phyloP scores from a whole-genome alignment of 2,888 invertebrate species.

The Drosophila formosana region DNA sequence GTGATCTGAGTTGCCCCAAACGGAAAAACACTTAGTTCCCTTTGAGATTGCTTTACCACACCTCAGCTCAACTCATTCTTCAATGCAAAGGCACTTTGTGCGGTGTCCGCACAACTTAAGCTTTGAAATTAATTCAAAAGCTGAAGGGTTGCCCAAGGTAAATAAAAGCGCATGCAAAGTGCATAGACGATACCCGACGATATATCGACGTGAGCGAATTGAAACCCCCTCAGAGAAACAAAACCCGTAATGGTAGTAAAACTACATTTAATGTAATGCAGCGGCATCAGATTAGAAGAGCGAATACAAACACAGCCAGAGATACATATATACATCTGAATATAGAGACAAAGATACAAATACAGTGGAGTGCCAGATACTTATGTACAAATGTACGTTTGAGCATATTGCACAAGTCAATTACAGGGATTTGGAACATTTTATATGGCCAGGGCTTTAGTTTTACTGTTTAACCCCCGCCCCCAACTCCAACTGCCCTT shows the following conservation, averaged over 20 bases:
- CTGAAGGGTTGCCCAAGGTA: conserved; percentile 35
- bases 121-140: conserved; percentile 48
- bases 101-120: conserved; percentile 24
- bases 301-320: conserved; percentile 24
- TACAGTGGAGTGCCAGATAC: conserved; percentile 15
- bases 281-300: conserved; percentile 45
- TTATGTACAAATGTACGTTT: conserved; percentile 46
- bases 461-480: conserved; percentile 43
- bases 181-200: conserved; percentile 19
- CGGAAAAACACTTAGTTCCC: conserved; percentile 29
- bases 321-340: conserved; percentile 9
- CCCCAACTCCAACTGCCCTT: too few relatives aligned
- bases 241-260: conserved; percentile 19
- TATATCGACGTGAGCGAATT: background rate
- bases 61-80: background rate
- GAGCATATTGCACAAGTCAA: conserved; percentile 73
- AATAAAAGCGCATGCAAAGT: conserved; percentile 57
- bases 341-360: conserved; percentile 7
- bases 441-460: conserved; percentile 63
- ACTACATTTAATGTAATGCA: conserved; percentile 55
- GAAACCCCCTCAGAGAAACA: background rate
- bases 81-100: background rate
- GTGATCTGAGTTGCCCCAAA: conserved; percentile 9
- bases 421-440: conserved; percentile 72
- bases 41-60: conserved; percentile 10